Percentiles rank a stretch among this genome's conserved stretches.
phyloP scores from a whole-genome alignment of 1,140 invertebrate genomes.

The Philaenus spumarius region DNA sequence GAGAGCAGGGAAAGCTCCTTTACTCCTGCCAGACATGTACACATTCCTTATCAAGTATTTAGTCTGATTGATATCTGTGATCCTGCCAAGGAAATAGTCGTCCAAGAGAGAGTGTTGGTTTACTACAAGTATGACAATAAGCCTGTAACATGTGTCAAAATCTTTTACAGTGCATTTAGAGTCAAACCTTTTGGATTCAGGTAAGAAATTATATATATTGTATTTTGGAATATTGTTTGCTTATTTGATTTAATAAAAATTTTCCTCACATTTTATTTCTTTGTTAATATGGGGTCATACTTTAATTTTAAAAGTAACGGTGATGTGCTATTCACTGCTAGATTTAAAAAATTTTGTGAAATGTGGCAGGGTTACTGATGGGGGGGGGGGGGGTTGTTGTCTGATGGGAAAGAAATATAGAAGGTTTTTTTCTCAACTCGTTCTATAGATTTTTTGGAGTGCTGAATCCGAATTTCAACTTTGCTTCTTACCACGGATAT shows the following conservation, averaged over 20 bases:
- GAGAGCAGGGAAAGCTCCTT: constrained; percentile 83
- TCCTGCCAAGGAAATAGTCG: constrained; percentile 80
- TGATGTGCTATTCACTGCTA: no score
- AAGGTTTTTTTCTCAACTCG: no score
- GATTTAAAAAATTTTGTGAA: no score
- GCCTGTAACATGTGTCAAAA: constrained; percentile 96
- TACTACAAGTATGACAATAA: constrained; percentile 98
- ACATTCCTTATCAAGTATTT: constrained; percentile 91
- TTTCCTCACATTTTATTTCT: neutral
- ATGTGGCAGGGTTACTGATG: no score
- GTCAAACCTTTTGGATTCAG: constrained; percentile 83
- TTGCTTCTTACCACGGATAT: no score
- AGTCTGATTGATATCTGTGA: constrained; percentile 95
- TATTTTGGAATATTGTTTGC: neutral
- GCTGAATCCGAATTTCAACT: no score
- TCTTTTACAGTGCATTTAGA: constrained; percentile 78
- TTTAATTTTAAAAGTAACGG: no score
- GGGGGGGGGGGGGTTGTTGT: no score
- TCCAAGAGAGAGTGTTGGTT: constrained; percentile 85
- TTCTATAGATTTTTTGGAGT: no score
- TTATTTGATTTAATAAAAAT: neutral
- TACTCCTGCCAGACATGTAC: constrained; percentile 70
- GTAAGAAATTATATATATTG: constrained; percentile 38
- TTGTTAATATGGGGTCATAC: no score
- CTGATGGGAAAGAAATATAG: no score